Percentiles rank a stretch among this genome's conserved stretches.
These are phyloP conservation scores for Nymphalis c-album DNA, from an alignment of 2,888 invertebrate species.

Conservation along the genomic window DNA sequence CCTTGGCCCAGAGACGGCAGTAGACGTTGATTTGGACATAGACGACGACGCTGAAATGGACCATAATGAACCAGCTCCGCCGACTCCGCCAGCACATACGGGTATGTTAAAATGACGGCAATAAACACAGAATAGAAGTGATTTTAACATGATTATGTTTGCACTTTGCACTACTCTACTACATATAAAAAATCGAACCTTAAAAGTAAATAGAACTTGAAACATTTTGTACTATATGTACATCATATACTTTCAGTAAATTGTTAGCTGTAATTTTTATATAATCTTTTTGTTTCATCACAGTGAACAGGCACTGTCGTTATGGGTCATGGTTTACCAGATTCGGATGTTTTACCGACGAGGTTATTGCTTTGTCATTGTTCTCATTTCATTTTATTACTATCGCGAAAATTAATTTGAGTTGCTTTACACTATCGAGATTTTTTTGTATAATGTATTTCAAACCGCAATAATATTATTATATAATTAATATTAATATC, in stretches of 20 bases:
- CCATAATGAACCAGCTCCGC: constrained; percentile 72
- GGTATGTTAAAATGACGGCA: constrained; percentile 60
- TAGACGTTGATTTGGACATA: constrained; percentile 83
- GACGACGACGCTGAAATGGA: constrained; percentile 53
- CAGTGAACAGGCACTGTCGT: not conserved
- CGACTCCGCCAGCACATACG: constrained; percentile 82
- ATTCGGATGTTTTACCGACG: constrained; percentile 4
- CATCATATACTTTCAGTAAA: not conserved
- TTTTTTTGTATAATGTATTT: not conserved
- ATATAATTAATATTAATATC: not conserved
- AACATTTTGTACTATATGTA: not conserved
- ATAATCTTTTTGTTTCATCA: constrained; percentile 3
- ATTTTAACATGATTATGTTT: too few relatives aligned
- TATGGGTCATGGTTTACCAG: constrained; percentile 10
- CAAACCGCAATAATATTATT: not conserved
- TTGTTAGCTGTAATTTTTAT: not conserved
- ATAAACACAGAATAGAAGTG: too few relatives aligned
- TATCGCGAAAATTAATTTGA: not conserved
- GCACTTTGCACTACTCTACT: too few relatives aligned
- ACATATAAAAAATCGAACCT: too few relatives aligned
- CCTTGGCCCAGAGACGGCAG: constrained; percentile 89
- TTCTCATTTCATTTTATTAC: constrained; percentile 8
- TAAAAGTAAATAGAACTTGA: too few relatives aligned
- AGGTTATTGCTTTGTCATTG: constrained; percentile 7
- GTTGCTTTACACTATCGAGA: not conserved